Base-by-base conservation (phyloP, 2,113 vertebrate species). In the Pungitius pungitius region DNA sequence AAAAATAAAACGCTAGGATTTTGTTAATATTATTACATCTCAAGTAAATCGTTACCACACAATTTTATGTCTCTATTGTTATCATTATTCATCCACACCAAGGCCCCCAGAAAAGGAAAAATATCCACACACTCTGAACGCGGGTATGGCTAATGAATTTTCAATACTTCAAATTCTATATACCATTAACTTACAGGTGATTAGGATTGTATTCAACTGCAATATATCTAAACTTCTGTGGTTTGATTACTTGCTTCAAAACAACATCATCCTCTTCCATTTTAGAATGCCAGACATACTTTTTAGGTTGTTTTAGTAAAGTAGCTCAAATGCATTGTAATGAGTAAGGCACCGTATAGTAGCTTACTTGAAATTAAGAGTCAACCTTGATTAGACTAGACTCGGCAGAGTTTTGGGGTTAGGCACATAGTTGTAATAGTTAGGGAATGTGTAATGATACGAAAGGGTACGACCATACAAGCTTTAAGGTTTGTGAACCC, bases 361-460 rank as follows among this genome's bases (percentile, higher is more conserved):
- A n/a, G n/a, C n/a, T n/a, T 43, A 18, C 8, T 6, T 55, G 35
- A 30, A 6, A 3, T 11, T 3, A 49, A 33, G 42, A 10, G 20
- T n/a, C 2, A 54, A 1, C 14, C 59, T 58, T 64, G 22, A n/a
- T 9, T 49, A 13, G n/a, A 59, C 22, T 26, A 43, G 57, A 6
- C 26, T 40, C 6, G 15, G 4, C 15, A 20, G 3, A 37, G 4
- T 15, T 10, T 30, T 26, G 6, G 17, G 27, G 13, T 49, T 24
- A 42, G 54, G 39, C 15, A 39, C 51, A 37, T 5, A 33, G 49
- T 52, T 54, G 26, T 55, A 42, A 58, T 71, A n/a, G n/a, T 73
- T 56, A 30, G 6, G 45, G 17, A 77, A 71, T 40, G 42, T 8
- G 0, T 64, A 3, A 42, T 47, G 22, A 20, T 22, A 40, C 2